Evolutionary conservation across 2,888 invertebrate genomes (phyloP).

Genomic region (Lithosia quadra): DNA sequence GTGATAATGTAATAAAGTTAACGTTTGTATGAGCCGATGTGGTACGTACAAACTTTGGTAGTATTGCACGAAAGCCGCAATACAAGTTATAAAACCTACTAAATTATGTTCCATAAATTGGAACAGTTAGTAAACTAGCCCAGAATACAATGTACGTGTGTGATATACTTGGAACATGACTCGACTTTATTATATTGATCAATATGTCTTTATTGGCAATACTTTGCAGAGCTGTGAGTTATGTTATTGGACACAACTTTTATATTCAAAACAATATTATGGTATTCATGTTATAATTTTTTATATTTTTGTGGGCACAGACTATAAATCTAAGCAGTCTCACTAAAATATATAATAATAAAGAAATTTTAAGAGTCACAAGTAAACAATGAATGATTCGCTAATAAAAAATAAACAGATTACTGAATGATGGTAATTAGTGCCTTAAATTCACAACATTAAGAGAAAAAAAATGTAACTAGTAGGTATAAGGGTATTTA

Average conservation of each 20-base stretch:
- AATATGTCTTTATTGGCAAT: background rate
- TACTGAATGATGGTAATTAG: too few species aligned
- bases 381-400: too few species aligned
- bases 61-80: constrained; percentile 19
- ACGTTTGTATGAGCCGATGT: constrained; percentile 25
- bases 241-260: background rate
- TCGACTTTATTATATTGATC: background rate
- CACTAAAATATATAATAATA: too few species aligned
- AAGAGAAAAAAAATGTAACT: too few species aligned
- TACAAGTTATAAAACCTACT: constrained; percentile 28
- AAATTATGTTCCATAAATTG: constrained; percentile 8
- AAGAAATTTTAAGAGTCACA: too few species aligned
- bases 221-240: background rate
- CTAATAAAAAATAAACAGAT: too few species aligned
- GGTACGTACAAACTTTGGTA: constrained; percentile 35
- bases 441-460: too few species aligned
- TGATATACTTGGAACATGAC: background rate
- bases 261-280: background rate
- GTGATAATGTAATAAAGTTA: constrained; percentile 36
- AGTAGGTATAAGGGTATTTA: too few species aligned
- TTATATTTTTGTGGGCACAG: background rate
- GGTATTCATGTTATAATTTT: too few species aligned
- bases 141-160: background rate
- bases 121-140: constrained; percentile 9
- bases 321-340: too few species aligned